Conservation (phyloP, 2,113 vertebrate genomes). For the Burhinus oedicnemus region DNA sequence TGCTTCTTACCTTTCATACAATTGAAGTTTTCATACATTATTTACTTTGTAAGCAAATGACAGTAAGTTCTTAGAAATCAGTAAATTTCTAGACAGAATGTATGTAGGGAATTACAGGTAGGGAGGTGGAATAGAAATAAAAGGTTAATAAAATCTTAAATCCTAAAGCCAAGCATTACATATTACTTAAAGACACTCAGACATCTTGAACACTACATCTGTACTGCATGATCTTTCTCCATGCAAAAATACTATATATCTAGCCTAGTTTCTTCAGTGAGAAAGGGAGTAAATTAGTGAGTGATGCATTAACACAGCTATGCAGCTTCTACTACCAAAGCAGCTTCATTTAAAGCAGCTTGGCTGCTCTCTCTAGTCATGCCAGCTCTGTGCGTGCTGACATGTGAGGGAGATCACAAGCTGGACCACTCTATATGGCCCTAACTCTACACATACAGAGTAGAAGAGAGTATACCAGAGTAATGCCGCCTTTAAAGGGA, state of each 20-base stretch:
- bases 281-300: neutral
- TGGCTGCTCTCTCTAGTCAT: neutral
- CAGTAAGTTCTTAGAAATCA: neutral
- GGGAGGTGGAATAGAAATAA: neutral
- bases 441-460: neutral
- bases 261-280: neutral
- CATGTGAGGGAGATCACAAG: neutral
- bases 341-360: neutral
- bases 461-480: neutral
- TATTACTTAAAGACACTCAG: neutral
- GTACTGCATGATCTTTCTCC: neutral
- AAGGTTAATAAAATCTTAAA: neutral
- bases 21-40: neutral
- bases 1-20: neutral
- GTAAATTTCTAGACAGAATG: neutral
- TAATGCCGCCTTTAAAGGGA: neutral
- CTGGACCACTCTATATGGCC: neutral
- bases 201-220: neutral
- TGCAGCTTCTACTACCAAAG: neutral
- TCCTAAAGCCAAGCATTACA: neutral
- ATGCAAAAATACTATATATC: neutral
- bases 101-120: neutral
- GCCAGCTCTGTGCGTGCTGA: neutral
- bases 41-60: neutral
- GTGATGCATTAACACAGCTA: neutral